Evolutionary conservation across 2,888 invertebrate species (phyloP), one percentile per base, ranked within the genome.

Genomic region (Steinernema scapterisci): DNA sequence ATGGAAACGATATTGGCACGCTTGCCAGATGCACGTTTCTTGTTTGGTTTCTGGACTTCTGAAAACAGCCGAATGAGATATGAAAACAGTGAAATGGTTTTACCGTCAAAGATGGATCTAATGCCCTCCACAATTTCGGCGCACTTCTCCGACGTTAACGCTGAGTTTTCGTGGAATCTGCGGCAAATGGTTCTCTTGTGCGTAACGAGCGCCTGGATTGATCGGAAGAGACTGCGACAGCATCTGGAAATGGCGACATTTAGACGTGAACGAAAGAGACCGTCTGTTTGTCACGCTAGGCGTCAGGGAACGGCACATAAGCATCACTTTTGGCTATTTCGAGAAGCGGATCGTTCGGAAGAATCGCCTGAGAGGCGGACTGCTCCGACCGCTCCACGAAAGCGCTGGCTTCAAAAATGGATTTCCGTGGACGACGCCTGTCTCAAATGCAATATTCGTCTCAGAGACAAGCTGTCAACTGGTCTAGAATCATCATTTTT

Each of bases 101-200:
- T 63, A 63, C 63, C 63, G 1, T 63, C 63, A n/a, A 63, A 63
- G 31, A 63, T 25, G 1, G 27, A 16, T 16, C 27, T 63, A 31
- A 63, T 63, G 21, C 63, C 63, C 31, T 63, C 63, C 27, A 63
- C 31, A 6, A 63, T 6, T 27, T 63, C 63, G 31, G 27, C 2
- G 63, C 63, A 63, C 31, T 63, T 63, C 16, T 63, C 63, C 31
- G 63, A 6, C 16, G 63, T 63, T 6, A 52, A 52, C 2, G 63
- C 6, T 31, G 38, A 63, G 5, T 5, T n/a, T 3, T 63, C 63
- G 31, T 63, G 63, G 31, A 31, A 63, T 9, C 63, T 9, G 9
- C 63, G 63, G 16, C 63, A 63, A n/a, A 63, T 63, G 1, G 63
- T 63, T 31, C 63, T 9, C n/a, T 63, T 63, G 31, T 63, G 63